Conservation (phyloP, 2,888 invertebrate genomes). For the Coleophora flavipennella region DNA sequence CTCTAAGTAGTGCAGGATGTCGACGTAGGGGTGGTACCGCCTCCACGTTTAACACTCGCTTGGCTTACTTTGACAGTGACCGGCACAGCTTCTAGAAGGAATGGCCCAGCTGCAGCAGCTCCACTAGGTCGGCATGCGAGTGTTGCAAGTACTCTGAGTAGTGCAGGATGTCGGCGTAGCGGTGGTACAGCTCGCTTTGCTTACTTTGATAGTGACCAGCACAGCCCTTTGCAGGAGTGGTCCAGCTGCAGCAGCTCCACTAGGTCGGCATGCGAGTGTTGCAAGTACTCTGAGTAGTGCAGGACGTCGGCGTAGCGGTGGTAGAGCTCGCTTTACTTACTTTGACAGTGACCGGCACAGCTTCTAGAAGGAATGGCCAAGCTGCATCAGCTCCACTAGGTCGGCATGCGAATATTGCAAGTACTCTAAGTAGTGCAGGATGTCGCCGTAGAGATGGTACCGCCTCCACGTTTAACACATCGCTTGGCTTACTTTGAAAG, state of each 20-base stretch:
- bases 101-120: constrained; percentile 79
- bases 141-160: constrained; percentile 79
- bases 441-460: no score
- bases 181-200: constrained; percentile 79
- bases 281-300: no score
- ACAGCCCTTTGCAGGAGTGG: no score
- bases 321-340: no score
- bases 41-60: constrained; percentile 68
- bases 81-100: constrained; percentile 80
- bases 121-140: constrained; percentile 76
- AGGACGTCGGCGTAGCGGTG: no score
- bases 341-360: no score
- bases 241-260: no score
- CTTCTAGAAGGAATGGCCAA: no score
- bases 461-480: no score
- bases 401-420: constrained; percentile 76
- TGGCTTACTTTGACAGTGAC: constrained; percentile 76
- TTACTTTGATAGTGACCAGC: no score
- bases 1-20: constrained; percentile 79
- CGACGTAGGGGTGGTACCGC: constrained; percentile 79
- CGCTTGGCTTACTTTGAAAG: constrained; percentile 75
- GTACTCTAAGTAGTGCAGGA: no score
- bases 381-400: constrained; percentile 76
- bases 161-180: constrained; percentile 78
- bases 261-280: no score